A percentile compares a stretch with the other conserved stretches of the same genome.
These are phyloP conservation scores for Drosophila melanogaster DNA, from an alignment of 1,140 invertebrate genomes.

Conservation along the genomic window DNA sequence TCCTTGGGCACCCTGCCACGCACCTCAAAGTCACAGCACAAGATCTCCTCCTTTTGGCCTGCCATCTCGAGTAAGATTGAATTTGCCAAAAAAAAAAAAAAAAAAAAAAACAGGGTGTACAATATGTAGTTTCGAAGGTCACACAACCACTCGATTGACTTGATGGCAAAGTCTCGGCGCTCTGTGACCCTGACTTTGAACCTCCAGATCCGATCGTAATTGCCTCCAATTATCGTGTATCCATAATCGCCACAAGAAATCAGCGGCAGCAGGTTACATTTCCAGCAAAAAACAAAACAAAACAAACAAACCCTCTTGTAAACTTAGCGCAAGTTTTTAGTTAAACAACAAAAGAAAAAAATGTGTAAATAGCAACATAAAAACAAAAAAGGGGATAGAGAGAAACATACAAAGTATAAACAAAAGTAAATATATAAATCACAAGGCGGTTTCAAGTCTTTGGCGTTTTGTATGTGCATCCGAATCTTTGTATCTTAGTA, in stretches of 20 bases:
- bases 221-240: slow-evolving; percentile 19
- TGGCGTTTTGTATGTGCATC: slow-evolving; percentile 9
- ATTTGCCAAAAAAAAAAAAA: not conserved
- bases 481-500: slow-evolving; percentile 17
- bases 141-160: not conserved
- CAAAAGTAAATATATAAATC: slow-evolving; percentile 58
- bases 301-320: slow-evolving; percentile 1
- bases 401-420: slow-evolving; percentile 22
- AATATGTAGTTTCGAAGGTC: not conserved
- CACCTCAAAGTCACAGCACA: slow-evolving; percentile 63
- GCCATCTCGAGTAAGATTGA: not conserved
- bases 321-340: slow-evolving; percentile 2
- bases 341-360: not conserved
- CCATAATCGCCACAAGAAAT: slow-evolving; percentile 26
- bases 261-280: slow-evolving; percentile 21
- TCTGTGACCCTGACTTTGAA: slow-evolving; percentile 36
- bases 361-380: not conserved
- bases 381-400: not conserved
- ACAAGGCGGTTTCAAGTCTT: slow-evolving; percentile 57
- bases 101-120: not conserved
- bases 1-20: slow-evolving; percentile 46
- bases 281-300: slow-evolving; percentile 7
- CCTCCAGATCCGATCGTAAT: slow-evolving; percentile 13
- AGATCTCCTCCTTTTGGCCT: not conserved
- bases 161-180: slow-evolving; percentile 9